phyloP scores from a whole-genome alignment of 2,113 vertebrate species.

The Crotophaga sulcirostris region DNA sequence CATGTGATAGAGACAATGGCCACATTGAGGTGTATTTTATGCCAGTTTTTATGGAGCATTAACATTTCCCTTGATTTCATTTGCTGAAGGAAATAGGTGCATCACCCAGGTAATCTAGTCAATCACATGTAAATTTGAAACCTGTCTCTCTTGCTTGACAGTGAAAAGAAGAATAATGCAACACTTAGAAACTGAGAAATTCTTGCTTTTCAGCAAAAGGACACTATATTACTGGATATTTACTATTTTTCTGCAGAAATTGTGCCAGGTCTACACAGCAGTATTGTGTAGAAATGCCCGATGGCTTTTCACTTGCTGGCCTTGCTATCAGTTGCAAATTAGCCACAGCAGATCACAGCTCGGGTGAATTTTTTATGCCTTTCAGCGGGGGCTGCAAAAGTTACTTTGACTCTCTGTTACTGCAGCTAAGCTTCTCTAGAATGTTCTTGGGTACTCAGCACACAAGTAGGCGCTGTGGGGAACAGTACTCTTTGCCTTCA shows the following conservation, averaged over 20 bases:
- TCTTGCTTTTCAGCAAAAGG: background rate
- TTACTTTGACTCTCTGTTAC: background rate
- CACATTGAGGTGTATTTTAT: background rate
- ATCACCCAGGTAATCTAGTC: background rate
- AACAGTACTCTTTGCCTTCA: background rate
- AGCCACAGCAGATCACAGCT: background rate
- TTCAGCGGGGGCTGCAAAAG: background rate
- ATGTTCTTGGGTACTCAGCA: background rate
- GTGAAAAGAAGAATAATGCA: background rate
- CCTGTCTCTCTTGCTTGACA: background rate
- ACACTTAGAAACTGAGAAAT: background rate
- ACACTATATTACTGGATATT: background rate
- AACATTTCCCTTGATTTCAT: background rate
- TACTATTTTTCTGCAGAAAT: background rate
- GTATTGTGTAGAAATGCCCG: rapidly evolving
- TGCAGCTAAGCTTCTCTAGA: background rate
- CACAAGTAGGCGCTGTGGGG: rapidly evolving
- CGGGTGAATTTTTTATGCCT: background rate
- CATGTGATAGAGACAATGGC: background rate
- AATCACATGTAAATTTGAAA: background rate
- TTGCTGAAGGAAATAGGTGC: background rate
- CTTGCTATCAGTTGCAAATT: background rate
- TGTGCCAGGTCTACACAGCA: background rate
- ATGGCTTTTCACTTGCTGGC: background rate
- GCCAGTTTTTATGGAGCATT: background rate